phyloP scores from a whole-genome alignment of 2,797 vertebrate genomes.

The Falco columbarius region DNA sequence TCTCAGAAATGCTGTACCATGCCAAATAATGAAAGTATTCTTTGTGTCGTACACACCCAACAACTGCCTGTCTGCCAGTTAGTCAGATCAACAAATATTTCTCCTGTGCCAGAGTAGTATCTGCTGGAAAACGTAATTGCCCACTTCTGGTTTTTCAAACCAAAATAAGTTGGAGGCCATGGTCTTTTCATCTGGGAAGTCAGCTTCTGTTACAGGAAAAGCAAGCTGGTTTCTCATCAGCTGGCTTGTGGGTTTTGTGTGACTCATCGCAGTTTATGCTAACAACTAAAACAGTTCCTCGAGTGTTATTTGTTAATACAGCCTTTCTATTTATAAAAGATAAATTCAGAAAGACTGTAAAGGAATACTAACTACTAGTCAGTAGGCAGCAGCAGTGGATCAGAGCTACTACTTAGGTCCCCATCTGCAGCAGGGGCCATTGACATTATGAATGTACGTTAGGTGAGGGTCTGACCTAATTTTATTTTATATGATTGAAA shows the following conservation, averaged over 20 bases:
- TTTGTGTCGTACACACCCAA: slow-evolving; percentile 58
- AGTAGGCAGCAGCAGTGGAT: background rate
- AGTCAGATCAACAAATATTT: slow-evolving; percentile 5
- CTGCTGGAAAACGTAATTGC: background rate
- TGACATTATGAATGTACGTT: background rate
- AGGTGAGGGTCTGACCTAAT: background rate
- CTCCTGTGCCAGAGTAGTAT: background rate
- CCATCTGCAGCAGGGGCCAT: background rate
- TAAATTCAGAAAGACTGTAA: background rate
- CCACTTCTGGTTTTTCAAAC: slow-evolving; percentile 1
- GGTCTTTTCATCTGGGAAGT: background rate
- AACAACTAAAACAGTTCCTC: slow-evolving; percentile 24
- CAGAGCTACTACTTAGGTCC: background rate
- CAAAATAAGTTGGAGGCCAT: background rate
- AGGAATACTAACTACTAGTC: background rate
- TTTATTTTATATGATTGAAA: background rate
- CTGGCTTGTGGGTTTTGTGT: slow-evolving; percentile 1
- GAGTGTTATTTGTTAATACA: background rate
- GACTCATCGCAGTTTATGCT: slow-evolving; percentile 21
- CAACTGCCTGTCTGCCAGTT: slow-evolving; percentile 37
- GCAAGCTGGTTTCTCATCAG: slow-evolving; percentile 10
- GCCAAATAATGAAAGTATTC: slow-evolving; percentile 64
- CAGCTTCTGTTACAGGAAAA: background rate
- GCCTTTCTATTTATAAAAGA: background rate
- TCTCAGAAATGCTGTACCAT: slow-evolving; percentile 59